Percentiles rank a stretch among this genome's conserved stretches.
phyloP scores from a whole-genome alignment of 2,888 invertebrate species.

The Adelognathus sp. region DNA sequence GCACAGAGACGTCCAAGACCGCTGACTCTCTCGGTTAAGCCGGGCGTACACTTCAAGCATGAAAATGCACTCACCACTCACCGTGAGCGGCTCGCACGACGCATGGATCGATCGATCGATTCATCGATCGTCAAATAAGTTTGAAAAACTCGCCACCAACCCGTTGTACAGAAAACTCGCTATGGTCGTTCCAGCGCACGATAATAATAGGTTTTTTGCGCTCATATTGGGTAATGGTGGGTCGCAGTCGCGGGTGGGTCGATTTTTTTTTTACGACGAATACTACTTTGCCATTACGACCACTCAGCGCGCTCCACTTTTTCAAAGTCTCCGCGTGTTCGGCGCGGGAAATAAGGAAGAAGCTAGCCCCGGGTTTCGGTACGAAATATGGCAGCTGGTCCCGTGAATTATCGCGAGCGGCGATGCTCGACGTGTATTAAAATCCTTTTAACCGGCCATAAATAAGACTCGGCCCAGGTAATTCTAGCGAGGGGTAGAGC shows the following conservation, averaged over 20 bases:
- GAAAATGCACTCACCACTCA: conserved; percentile 29
- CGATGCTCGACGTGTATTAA: conserved; percentile 71
- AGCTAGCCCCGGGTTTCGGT: conserved; percentile 32
- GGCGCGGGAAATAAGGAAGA: neutral
- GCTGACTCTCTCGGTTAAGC: conserved; percentile 1
- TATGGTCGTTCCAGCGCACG: neutral
- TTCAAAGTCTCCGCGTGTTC: neutral
- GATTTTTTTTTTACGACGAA: conserved; percentile 56
- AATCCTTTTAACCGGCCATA: conserved; percentile 76
- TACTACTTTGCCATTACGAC: conserved; percentile 46
- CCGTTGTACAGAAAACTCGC: neutral
- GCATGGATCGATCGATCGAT: conserved; percentile 10
- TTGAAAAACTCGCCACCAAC: neutral
- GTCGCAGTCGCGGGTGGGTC: conserved; percentile 1
- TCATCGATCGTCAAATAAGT: neutral
- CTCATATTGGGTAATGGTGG: conserved; percentile 13
- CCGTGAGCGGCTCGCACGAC: neutral
- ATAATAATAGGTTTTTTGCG: neutral
- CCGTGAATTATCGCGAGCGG: conserved; percentile 69
- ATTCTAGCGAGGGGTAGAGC: conserved; percentile 67
- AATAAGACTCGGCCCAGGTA: conserved; percentile 72
- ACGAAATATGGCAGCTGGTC: conserved; percentile 67
- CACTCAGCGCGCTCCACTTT: conserved; percentile 34
- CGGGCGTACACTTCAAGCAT: conserved; percentile 18
- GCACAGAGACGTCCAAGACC: neutral